Evolutionary conservation across 2,888 invertebrate genomes (phyloP), one percentile per base, ranked within the genome.

Genomic region (Dermolepida albohirtum): DNA sequence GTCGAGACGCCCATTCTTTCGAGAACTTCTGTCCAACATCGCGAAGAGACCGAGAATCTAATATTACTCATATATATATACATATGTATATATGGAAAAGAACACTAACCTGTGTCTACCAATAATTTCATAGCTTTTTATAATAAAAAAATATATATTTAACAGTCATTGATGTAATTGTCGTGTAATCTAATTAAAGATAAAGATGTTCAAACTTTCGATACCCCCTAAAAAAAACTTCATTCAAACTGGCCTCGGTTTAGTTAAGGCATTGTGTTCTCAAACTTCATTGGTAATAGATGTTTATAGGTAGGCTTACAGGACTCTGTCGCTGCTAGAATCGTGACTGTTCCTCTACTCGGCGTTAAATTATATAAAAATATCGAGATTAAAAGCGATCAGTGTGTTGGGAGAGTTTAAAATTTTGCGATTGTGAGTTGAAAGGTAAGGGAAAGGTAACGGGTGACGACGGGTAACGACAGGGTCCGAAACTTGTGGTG

Each of bases 231-330:
- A 12, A 34, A 39, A 34, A 34, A 8, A 14, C 55, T 55, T 55
- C 55, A 51, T 51, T 67, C 62, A 62, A 68, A 50, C 64, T 63
- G 66, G 54, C 63, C 39, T 70, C 62, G 51, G 70, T 67, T 64
- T 75, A 75, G 75, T 74, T 81, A 81, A 80, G 80, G 78, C 79
- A 79, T 78, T 80, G 80, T 81, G 80, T 81, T 81, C 79, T 80
- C 78, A 78, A 22, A 79, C 79, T 79, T 80, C 79, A 80, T 80
- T 79, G 79, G 79, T 80, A 79, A 79, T 75, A 81, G 81, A 80
- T 78, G 81, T 81, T 82, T 76, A 74, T 80, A 80, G 77, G 80
- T 79, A 80, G 79, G 79, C 77, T 77, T 71, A 70, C 62, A 62
- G 70, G 69, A 70, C 69, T 65, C 67, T 67, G 70, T 34, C 49